Percentiles rank a stretch among this genome's conserved stretches.
Evolutionary conservation across 2,113 vertebrate genomes (phyloP).

Genomic region (Gallinago paraguaiae): DNA sequence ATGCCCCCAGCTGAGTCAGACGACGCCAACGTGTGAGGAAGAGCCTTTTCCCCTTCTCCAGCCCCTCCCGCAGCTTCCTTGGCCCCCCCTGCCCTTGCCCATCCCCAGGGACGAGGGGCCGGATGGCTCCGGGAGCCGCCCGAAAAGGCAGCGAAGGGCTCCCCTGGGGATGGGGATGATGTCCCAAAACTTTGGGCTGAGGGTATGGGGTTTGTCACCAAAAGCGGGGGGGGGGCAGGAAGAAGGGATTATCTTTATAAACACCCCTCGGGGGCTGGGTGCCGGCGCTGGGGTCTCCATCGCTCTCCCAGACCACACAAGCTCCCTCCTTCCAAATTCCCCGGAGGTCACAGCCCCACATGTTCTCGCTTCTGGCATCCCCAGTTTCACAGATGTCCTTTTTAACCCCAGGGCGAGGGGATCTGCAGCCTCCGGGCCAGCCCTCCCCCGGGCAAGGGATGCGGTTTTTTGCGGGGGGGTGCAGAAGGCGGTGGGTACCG

Average conservation of each 20-base stretch:
- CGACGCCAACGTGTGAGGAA: background rate
- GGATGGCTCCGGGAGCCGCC: background rate
- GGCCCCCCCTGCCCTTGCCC: no score
- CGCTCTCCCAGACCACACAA: background rate
- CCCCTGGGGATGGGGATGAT: background rate
- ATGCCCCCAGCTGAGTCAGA: accelerated
- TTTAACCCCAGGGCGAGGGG: background rate
- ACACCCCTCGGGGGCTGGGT: accelerated
- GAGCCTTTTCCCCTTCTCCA: background rate
- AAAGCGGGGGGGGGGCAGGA: background rate
- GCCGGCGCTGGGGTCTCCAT: background rate
- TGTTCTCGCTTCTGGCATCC: background rate
- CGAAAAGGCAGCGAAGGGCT: accelerated
- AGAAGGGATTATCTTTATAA: background rate
- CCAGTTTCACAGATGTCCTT: background rate
- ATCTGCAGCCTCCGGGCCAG: no score
- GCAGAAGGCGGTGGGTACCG: background rate
- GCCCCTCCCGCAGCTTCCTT: accelerated
- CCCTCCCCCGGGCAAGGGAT: background rate
- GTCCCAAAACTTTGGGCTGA: background rate
- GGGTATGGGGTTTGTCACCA: accelerated
- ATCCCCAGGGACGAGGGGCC: background rate
- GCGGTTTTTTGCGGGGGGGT: background rate
- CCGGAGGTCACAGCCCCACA: background rate
- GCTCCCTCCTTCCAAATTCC: background rate